Conservation (phyloP, 2,797 vertebrate species). For the Molothrus ater region DNA sequence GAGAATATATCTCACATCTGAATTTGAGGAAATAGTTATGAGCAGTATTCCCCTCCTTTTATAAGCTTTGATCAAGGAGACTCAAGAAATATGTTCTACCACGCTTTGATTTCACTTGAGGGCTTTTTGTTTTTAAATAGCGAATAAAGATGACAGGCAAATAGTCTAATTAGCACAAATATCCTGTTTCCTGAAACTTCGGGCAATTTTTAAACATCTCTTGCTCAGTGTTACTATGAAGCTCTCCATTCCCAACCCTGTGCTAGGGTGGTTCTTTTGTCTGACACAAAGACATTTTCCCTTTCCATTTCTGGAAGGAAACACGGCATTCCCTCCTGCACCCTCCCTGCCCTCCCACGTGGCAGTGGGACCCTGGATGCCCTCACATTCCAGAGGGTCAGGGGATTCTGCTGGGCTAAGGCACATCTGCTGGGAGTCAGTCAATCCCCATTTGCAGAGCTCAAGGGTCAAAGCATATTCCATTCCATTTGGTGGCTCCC, state of each 20-base stretch:
- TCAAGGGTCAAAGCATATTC: background rate
- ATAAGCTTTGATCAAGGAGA: constrained; percentile 33
- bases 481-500: background rate
- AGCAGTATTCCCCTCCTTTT: background rate
- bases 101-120: constrained; percentile 20
- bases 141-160: constrained; percentile 51
- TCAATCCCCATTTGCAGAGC: background rate
- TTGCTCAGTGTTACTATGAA: background rate
- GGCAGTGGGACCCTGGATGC: background rate
- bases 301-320: background rate
- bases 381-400: background rate
- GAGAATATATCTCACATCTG: background rate
- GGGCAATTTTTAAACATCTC: background rate
- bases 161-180: constrained; percentile 37
- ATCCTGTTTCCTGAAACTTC: constrained; percentile 21
- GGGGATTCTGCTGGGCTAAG: background rate
- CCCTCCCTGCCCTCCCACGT: rapidly evolving
- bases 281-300: background rate
- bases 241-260: background rate
- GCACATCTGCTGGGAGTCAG: background rate
- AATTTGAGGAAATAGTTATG: background rate
- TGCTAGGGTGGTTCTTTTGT: background rate
- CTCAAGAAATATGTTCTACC: constrained; percentile 23
- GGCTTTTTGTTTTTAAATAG: constrained; percentile 43
- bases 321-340: background rate